Conservation (phyloP, 2,888 invertebrate genomes). For the Meghimatium bilineatum region DNA sequence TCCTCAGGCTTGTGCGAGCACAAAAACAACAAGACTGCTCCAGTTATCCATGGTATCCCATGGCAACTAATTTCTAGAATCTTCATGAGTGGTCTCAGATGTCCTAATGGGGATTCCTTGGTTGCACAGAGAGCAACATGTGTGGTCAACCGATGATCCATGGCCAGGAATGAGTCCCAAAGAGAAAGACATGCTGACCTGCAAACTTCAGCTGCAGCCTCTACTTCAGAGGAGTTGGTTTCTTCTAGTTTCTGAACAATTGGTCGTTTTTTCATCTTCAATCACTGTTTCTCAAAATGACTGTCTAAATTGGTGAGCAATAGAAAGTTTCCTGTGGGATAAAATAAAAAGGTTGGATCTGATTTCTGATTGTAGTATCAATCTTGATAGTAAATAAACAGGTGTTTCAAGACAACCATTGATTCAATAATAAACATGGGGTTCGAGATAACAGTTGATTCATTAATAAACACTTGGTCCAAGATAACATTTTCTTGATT, state of each 20-base stretch:
- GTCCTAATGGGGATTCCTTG: conserved; percentile 59
- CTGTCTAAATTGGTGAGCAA: neutral
- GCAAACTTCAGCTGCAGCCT: conserved; percentile 42
- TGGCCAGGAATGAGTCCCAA: conserved; percentile 50
- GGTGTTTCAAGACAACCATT: too few species aligned
- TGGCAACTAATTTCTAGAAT: conserved; percentile 87
- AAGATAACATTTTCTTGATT: too few species aligned
- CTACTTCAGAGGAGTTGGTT: conserved; percentile 6
- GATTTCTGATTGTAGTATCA: too few species aligned
- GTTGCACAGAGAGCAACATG: conserved; percentile 66
- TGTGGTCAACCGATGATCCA: conserved; percentile 59
- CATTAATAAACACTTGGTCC: too few species aligned
- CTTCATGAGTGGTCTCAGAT: conserved; percentile 78
- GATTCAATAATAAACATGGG: too few species aligned
- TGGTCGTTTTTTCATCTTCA: conserved; percentile 42
- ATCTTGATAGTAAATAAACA: too few species aligned
- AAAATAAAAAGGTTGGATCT: neutral
- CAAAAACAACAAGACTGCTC: conserved; percentile 88
- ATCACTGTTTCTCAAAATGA: neutral
- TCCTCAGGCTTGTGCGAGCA: conserved; percentile 83
- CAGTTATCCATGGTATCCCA: conserved; percentile 90
- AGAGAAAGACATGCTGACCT: conserved; percentile 46
- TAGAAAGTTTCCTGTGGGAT: neutral
- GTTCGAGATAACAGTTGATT: too few species aligned
- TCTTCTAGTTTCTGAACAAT: conserved; percentile 37